Base-by-base conservation (phyloP, 2,797 vertebrate genomes). In the Danio albolineatus region DNA sequence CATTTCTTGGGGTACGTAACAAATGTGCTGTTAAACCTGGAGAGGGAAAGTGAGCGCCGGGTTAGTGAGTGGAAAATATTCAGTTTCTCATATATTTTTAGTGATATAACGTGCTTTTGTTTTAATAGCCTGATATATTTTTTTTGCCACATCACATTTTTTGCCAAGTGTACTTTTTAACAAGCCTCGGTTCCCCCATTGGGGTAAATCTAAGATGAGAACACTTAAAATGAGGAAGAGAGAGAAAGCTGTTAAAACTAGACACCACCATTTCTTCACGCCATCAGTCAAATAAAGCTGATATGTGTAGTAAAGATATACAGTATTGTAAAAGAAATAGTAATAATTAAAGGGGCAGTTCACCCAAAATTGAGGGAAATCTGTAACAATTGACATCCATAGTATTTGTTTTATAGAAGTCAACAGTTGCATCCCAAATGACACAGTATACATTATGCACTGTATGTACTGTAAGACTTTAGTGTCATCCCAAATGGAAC, bases 21-120 rank as follows among this genome's bases (percentile, higher is more conserved):
- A 86, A 85, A 89, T 84, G 82, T 85, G 73, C 82, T 88, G 87
- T 89, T 85, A 88, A 90, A 84, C 65, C 70, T 83, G 73, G 85
- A 86, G 81, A 82, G 76, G 73, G 82, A 79, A 84, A 53, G 4
- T 21, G 9, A 65, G 76, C 72, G 54, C 61, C 8, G 6, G 6
- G 70, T 51, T 41, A 79, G 61, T 43, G 56, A 84, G 70, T 21
- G 71, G 78, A 88, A 87, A 83, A 66, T 76, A 89, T 91, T 86
- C 85, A 60, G 73, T 86, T 90, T 87, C 86, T 85, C 61, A 46
- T 87, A 79, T 83, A 86, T 80, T 79, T 85, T 84, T 28, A 28
- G 76, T 85, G 14, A 87, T 62, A 88, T 87, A 85, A 85, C 85
- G 82, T 85, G 72, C 87, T 89, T 90, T 73, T 43, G 73, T 86